Conservation (phyloP, 2,888 invertebrate species). For the Falcaria lacertinaria region DNA sequence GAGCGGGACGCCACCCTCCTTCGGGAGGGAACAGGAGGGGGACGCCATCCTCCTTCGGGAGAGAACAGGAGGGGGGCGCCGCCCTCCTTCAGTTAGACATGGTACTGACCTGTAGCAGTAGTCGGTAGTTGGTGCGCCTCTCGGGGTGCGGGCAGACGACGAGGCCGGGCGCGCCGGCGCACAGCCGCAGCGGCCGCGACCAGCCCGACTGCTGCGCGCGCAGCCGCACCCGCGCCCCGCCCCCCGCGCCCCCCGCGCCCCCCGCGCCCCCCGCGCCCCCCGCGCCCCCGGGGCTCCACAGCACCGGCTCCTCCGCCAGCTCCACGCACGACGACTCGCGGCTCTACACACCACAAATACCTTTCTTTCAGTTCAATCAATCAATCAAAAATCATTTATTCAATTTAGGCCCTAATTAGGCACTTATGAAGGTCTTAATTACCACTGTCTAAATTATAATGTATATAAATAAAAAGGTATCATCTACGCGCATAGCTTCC, state of each 20-base stretch:
- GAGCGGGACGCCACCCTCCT: too few species aligned
- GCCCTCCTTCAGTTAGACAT: neutral
- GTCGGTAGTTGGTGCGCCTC: slow-evolving; percentile 84
- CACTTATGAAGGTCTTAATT: too few species aligned
- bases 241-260: slow-evolving; percentile 46
- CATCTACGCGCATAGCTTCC: too few species aligned
- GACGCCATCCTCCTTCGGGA: too few species aligned
- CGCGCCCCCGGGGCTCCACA: slow-evolving; percentile 76
- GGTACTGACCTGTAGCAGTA: slow-evolving; percentile 80
- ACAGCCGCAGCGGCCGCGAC: slow-evolving; percentile 80
- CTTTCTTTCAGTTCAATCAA: too few species aligned
- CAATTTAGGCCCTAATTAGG: too few species aligned
- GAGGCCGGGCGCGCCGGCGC: slow-evolving; percentile 87
- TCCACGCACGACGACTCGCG: slow-evolving; percentile 80
- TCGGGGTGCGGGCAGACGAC: slow-evolving; percentile 86
- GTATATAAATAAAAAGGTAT: too few species aligned
- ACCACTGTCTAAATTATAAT: too few species aligned
- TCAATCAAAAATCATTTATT: too few species aligned
- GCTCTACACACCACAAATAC: slow-evolving; percentile 69
- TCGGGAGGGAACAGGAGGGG: too few species aligned
- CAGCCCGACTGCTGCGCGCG: slow-evolving; percentile 46
- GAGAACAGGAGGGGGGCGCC: too few species aligned
- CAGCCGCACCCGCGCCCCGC: slow-evolving; percentile 31
- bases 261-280: slow-evolving; percentile 50
- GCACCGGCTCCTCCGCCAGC: slow-evolving; percentile 81